A percentile compares a stretch with the other conserved stretches of the same genome.
These are phyloP conservation scores for Psettodes erumei DNA, from an alignment of 2,113 vertebrate genomes.

Conservation along the genomic window DNA sequence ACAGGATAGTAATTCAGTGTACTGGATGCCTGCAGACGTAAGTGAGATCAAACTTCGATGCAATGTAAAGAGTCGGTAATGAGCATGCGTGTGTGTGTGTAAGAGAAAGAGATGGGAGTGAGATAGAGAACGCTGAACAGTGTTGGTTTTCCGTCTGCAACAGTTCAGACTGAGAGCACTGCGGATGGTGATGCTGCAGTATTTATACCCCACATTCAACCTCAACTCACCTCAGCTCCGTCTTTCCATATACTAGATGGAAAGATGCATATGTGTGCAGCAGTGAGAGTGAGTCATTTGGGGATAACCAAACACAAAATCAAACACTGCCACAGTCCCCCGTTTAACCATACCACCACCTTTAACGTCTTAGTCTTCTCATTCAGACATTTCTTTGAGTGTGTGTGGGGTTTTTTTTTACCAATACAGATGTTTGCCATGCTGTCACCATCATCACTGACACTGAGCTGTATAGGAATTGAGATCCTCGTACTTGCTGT, in stretches of 20 bases:
- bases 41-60: conserved; percentile 28
- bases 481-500: conserved; percentile 8
- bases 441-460: conserved; percentile 26
- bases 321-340: background rate
- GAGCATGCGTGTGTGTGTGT: conserved; percentile 28
- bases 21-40: background rate
- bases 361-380: background rate
- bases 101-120: conserved; percentile 18
- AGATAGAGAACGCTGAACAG: conserved; percentile 39
- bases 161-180: conserved; percentile 73
- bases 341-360: conserved; percentile 4
- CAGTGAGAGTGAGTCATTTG: conserved; percentile 36
- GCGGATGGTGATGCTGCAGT: conserved; percentile 77
- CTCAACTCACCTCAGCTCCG: conserved; percentile 69
- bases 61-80: conserved; percentile 12
- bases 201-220: conserved; percentile 71
- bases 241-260: conserved; percentile 46
- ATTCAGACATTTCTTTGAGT: conserved; percentile 8
- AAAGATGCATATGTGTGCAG: conserved; percentile 40
- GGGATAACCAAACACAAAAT: conserved; percentile 19
- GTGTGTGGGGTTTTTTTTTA: background rate
- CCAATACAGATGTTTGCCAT: conserved; percentile 32
- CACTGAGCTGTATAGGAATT: conserved; percentile 37
- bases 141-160: conserved; percentile 64
- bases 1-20: background rate